A percentile compares a stretch with the other conserved stretches of the same genome.
These are phyloP conservation scores for Acanthopagrus latus DNA, from an alignment of 2,797 vertebrate species.

Conservation along the genomic window DNA sequence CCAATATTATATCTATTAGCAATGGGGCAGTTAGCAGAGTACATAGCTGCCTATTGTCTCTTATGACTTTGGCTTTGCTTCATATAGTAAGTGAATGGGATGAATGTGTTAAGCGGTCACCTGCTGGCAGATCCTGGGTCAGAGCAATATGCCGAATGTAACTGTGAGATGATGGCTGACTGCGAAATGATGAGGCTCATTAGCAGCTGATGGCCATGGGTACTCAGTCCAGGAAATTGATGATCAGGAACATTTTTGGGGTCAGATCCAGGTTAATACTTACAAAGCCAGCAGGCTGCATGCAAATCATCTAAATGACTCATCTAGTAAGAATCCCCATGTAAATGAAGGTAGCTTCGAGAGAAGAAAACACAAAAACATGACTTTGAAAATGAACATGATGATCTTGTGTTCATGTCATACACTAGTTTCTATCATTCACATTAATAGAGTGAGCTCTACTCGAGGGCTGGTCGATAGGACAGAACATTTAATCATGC, in stretches of 20 bases:
- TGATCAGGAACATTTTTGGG: slow-evolving; percentile 31
- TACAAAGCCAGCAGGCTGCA: slow-evolving; percentile 24
- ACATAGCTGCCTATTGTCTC: slow-evolving; percentile 57
- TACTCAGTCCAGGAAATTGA: slow-evolving; percentile 41
- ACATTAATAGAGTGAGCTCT: neutral
- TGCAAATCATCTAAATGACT: slow-evolving; percentile 35
- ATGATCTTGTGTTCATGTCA: neutral
- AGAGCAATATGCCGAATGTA: slow-evolving; percentile 55
- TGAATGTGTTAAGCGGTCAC: slow-evolving; percentile 46
- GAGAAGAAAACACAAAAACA: neutral
- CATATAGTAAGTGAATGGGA: slow-evolving; percentile 31
- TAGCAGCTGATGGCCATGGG: slow-evolving; percentile 44
- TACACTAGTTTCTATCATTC: neutral
- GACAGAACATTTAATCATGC: neutral
- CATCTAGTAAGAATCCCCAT: neutral
- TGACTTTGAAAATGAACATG: neutral
- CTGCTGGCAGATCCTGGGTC: slow-evolving; percentile 53
- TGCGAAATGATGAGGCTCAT: slow-evolving; percentile 63
- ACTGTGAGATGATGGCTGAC: slow-evolving; percentile 51
- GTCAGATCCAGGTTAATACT: slow-evolving; percentile 34
- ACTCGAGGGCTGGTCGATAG: neutral
- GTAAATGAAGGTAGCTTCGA: neutral
- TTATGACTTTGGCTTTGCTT: slow-evolving; percentile 55
- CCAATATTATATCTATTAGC: slow-evolving; percentile 71
- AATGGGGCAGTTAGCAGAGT: slow-evolving; percentile 38